These are phyloP conservation scores for Vicugna pacos DNA, from an alignment of 2,113 vertebrate genomes.

Conservation along the genomic window DNA sequence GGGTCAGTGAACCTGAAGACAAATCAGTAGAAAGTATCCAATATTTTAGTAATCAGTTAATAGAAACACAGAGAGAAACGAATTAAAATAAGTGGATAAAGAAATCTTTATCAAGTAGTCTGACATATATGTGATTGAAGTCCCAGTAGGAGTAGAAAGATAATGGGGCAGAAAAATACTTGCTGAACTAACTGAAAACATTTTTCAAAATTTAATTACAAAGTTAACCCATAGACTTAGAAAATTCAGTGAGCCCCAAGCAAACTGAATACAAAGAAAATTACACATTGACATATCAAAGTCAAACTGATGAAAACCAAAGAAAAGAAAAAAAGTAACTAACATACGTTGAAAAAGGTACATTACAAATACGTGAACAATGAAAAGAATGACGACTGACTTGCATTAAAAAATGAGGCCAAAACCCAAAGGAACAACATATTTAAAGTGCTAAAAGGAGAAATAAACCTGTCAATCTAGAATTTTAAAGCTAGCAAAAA, in stretches of 20 bases:
- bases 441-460: background rate
- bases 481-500: background rate
- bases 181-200: background rate
- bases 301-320: background rate
- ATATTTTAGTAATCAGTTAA: background rate
- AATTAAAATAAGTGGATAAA: background rate
- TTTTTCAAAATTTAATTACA: background rate
- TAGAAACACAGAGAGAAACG: background rate
- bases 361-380: background rate
- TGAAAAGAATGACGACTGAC: background rate
- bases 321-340: background rate
- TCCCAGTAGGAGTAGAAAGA: background rate
- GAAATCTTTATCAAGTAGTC: background rate
- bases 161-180: background rate
- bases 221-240: background rate
- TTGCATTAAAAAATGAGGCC: background rate
- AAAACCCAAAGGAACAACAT: background rate
- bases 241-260: background rate
- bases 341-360: background rate
- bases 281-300: background rate
- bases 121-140: background rate
- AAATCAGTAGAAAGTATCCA: background rate
- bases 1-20: background rate
- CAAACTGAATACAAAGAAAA: background rate
- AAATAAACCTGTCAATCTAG: background rate